Percentiles rank a stretch among this genome's conserved stretches.
Evolutionary conservation across 1,140 invertebrate genomes (phyloP).

Genomic region (Panulirus ornatus): DNA sequence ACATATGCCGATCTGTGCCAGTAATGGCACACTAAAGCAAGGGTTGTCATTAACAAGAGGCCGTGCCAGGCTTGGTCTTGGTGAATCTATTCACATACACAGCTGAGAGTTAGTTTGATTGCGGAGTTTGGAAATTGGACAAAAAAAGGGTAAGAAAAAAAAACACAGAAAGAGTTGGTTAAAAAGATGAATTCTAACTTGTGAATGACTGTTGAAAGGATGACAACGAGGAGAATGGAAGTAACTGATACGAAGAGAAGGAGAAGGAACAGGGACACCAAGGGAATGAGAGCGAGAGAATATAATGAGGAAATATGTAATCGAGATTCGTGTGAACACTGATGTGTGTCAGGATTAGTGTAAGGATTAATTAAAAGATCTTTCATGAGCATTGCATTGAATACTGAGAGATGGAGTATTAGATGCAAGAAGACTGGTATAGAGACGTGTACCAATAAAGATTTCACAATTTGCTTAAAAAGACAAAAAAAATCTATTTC

Average conservation of each 20-base stretch:
- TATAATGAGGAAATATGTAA: background rate
- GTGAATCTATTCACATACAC: no score
- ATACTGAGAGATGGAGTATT: background rate
- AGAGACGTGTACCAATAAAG: background rate
- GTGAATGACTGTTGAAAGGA: background rate
- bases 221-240: background rate
- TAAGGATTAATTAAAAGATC: no score
- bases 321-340: background rate
- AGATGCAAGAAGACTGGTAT: background rate
- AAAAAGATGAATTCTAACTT: background rate
- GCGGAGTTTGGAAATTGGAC: no score
- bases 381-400: no score
- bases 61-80: no score
- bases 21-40: no score
- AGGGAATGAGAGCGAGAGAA: background rate
- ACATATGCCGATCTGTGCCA: no score
- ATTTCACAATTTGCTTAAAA: background rate
- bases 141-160: no score
- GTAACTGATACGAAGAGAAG: background rate
- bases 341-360: background rate
- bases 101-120: no score
- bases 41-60: no score
- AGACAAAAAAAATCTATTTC: no score
- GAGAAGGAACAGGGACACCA: background rate
- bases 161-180: no score